Evolutionary conservation across 2,797 vertebrate species (phyloP), one percentile per base, ranked within the genome.

Genomic region (Diglossa cyanea): DNA sequence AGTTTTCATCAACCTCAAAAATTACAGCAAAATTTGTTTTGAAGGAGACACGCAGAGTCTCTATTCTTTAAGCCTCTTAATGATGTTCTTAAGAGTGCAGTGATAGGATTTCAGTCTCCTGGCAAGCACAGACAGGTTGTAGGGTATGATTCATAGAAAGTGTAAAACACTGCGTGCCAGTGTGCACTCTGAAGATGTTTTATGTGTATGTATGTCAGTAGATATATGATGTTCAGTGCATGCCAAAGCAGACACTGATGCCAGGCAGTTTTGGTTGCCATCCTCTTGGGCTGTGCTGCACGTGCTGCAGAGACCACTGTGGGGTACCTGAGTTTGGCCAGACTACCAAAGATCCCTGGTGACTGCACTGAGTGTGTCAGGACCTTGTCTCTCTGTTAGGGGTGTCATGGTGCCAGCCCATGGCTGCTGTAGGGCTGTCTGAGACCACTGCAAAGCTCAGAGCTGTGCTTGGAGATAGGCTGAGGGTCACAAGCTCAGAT

Each of bases 1-100:
- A 96, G 96, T 97, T 96, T 97, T 95, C 97, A 93, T 95, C 92
- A 95, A 74, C 92, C 89, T 89, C 89, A 90, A 88, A 92, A 97
- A 93, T 93, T 93, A 93, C 93, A 90, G 89, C 88, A 90, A 96
- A 97, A 96, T 97, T 97, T 95, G 96, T 95, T 97, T 96, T 96
- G 96, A 96, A 94, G 84, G 58, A 93, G 90, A 67, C 76, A 58
- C 1, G 3, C 21, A 44, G 57, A 28, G 8, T 40, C 51, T 87
- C 76, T 94, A 5, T 92, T 95, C 95, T 93, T 94, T 88, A 81
- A 95, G 75, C 86, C 68, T 86, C 80, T 93, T 95, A 90, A 87
- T 92, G 87, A 80, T 90, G 93, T 94, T 96, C 78, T 78, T 68
- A 90, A 83, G 86, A 87, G 66, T 30, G 33, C 19, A 2, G 35